Conservation (phyloP, 2,888 invertebrate genomes). For the Parnassius apollo region DNA sequence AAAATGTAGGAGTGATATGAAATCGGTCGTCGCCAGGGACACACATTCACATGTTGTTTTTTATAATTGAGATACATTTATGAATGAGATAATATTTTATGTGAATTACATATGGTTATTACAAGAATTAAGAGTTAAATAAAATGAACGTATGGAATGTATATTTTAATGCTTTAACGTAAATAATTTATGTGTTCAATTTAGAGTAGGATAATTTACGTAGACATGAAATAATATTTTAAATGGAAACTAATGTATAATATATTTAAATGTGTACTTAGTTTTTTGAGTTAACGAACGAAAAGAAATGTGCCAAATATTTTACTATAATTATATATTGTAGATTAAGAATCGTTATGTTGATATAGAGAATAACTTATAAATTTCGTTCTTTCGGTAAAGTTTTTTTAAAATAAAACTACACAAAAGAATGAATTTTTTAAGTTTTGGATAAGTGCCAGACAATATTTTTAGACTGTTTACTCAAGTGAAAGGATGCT, state of each 20-base stretch:
- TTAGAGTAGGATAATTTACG: constrained; percentile 3
- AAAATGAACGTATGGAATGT: constrained; percentile 3
- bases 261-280: constrained; percentile 6
- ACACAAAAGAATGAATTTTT: constrained; percentile 2
- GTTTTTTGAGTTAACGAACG: constrained; percentile 1
- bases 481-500: constrained; percentile 4
- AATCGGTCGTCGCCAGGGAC: neutral
- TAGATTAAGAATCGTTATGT: neutral
- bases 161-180: constrained; percentile 10
- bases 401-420: constrained; percentile 6
- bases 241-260: constrained; percentile 8
- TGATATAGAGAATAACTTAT: constrained; percentile 1
- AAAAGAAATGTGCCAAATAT: constrained; percentile 25
- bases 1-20: constrained; percentile 2
- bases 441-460: neutral
- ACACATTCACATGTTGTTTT: neutral
- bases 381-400: neutral
- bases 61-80: too few relatives aligned
- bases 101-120: too few relatives aligned
- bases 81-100: too few relatives aligned
- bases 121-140: neutral
- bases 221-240: constrained; percentile 15
- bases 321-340: constrained; percentile 15
- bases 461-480: constrained; percentile 20
- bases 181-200: constrained; percentile 16